A percentile compares a stretch with the other conserved stretches of the same genome.
Conservation (phyloP, 37 sponge, comb jelly and placozoan genomes). For the Hexactinellida sp. region DNA sequence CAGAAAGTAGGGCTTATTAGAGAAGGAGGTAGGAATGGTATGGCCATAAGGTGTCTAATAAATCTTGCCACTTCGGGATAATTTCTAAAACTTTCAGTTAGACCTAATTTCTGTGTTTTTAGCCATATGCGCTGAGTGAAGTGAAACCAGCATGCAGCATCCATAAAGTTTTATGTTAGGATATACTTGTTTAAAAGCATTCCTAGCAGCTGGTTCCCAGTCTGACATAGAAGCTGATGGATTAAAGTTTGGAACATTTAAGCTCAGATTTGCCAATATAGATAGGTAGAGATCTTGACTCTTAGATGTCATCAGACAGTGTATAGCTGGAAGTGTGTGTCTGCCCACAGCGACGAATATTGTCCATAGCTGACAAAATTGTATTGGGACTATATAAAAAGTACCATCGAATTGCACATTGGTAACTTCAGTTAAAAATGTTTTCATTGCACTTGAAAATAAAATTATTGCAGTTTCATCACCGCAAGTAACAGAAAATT, state of each 20-base stretch:
- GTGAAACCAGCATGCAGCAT: not conserved
- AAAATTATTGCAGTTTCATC: not conserved
- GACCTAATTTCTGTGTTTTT: not conserved
- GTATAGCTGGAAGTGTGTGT: not conserved
- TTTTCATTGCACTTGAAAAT: not conserved
- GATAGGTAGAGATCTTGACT: not conserved
- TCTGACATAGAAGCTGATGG: not conserved
- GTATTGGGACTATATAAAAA: not conserved
- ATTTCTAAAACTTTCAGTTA: not conserved
- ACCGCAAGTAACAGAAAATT: not conserved
- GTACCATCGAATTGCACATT: not conserved
- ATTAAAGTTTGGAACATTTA: not conserved
- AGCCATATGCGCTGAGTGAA: not conserved
- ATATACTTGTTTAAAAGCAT: not conserved
- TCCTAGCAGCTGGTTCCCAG: not conserved
- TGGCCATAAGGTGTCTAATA: not conserved
- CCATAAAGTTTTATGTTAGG: not conserved
- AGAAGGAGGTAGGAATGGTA: not conserved
- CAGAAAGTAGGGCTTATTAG: not conserved
- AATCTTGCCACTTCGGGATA: not conserved
- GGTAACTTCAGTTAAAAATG: not conserved
- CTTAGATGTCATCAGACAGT: not conserved
- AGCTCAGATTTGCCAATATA: not conserved
- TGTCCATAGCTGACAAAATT: slow-evolving; percentile 3
- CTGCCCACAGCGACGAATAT: not conserved